phyloP scores from a whole-genome alignment of 2,113 vertebrate genomes.

The Steatornis caripensis region DNA sequence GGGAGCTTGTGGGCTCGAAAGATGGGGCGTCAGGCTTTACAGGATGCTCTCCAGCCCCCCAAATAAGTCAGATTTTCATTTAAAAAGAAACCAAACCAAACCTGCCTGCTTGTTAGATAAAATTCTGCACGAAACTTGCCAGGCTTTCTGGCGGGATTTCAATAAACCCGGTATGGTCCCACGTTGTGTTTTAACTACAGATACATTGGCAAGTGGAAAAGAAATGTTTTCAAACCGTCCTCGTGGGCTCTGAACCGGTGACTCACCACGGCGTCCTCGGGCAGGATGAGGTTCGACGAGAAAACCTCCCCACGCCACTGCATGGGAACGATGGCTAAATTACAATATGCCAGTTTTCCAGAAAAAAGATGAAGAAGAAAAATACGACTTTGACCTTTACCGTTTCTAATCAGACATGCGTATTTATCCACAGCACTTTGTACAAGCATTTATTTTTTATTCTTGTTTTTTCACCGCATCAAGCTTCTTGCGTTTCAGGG shows the following conservation, averaged over 20 bases:
- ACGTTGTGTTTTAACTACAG: neutral
- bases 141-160: neutral
- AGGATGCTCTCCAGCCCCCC: neutral
- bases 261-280: neutral
- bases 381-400: conserved; percentile 42
- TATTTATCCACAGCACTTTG: conserved; percentile 18
- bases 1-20: neutral
- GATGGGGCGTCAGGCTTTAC: neutral
- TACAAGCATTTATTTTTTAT: neutral
- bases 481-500: neutral
- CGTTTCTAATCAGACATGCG: neutral
- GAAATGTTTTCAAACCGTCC: neutral
- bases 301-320: neutral
- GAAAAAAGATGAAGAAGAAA: conserved; percentile 28
- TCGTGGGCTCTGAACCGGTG: neutral
- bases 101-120: neutral
- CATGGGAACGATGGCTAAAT: accelerated
- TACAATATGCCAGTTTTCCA: neutral
- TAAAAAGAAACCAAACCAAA: no score
- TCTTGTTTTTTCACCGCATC: neutral
- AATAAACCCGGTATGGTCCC: neutral
- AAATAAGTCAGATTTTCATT: neutral
- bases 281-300: neutral
- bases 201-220: neutral
- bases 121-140: neutral